Evolutionary conservation across 1,140 invertebrate species (phyloP).

Genomic region (Gerris buenoi): DNA sequence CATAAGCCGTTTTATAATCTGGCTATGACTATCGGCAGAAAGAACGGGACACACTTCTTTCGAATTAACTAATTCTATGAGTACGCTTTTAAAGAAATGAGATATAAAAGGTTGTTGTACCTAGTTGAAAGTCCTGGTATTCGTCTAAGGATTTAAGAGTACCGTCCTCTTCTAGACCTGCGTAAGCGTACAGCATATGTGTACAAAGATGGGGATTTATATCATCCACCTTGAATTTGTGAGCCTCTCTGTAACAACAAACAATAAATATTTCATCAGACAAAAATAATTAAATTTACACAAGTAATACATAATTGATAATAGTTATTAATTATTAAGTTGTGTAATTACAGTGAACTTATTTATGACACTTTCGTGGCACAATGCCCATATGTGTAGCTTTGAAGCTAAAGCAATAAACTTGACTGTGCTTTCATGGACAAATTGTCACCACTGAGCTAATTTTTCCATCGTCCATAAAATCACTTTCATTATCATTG

Average conservation of each 20-base stretch:
- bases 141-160: neutral
- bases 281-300: neutral
- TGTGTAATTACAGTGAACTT: neutral
- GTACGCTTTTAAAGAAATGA: too few relatives aligned
- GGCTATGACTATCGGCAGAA: neutral
- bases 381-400: neutral
- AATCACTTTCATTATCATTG: neutral
- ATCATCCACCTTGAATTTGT: neutral
- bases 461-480: neutral
- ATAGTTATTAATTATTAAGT: neutral
- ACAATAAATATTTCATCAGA: neutral
- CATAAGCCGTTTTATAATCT: neutral
- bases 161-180: neutral
- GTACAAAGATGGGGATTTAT: neutral
- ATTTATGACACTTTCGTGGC: neutral
- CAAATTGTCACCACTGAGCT: neutral
- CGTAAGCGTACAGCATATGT: neutral
- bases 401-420: neutral
- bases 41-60: neutral
- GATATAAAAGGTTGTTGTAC: neutral
- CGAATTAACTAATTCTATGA: neutral
- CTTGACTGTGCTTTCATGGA: neutral
- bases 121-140: neutral
- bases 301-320: neutral
- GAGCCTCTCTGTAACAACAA: neutral